These are phyloP conservation scores for Sarcophaga subvicina DNA, from an alignment of 2,888 invertebrate genomes.

Conservation along the genomic window DNA sequence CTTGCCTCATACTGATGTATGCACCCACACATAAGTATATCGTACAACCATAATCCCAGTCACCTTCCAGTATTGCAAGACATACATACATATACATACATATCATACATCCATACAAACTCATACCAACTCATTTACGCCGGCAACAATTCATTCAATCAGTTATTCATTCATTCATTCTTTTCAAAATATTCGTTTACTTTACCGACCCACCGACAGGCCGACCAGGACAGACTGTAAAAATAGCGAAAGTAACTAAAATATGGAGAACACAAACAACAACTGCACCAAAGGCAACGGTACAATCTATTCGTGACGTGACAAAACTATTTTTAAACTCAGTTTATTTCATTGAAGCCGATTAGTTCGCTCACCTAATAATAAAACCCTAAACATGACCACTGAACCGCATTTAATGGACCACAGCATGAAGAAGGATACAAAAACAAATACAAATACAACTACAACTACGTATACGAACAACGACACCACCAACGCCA, in stretches of 20 bases:
- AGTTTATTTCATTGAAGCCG: conserved; percentile 64
- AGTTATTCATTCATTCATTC: conserved; percentile 45
- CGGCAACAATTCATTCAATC: conserved; percentile 7
- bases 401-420: conserved; percentile 67
- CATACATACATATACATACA: too few relatives aligned
- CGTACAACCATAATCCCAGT: background rate
- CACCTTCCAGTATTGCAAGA: background rate
- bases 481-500: background rate
- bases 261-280: background rate
- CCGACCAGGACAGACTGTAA: background rate
- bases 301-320: conserved; percentile 45
- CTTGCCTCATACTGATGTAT: background rate
- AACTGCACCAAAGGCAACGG: conserved; percentile 4
- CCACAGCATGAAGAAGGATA: conserved; percentile 53
- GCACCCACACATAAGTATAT: background rate
- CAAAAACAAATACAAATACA: conserved; percentile 18
- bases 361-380: conserved; percentile 67
- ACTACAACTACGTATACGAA: conserved; percentile 17
- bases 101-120: background rate
- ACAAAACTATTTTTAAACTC: conserved; percentile 57
- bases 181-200: conserved; percentile 49
- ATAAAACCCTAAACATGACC: conserved; percentile 67
- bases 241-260: conserved; percentile 10
- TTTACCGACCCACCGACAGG: conserved; percentile 25
- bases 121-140: background rate